Percentiles rank a stretch among this genome's conserved stretches.
Conservation (phyloP, 2,113 vertebrate species). For the Poicephalus meyeri region DNA sequence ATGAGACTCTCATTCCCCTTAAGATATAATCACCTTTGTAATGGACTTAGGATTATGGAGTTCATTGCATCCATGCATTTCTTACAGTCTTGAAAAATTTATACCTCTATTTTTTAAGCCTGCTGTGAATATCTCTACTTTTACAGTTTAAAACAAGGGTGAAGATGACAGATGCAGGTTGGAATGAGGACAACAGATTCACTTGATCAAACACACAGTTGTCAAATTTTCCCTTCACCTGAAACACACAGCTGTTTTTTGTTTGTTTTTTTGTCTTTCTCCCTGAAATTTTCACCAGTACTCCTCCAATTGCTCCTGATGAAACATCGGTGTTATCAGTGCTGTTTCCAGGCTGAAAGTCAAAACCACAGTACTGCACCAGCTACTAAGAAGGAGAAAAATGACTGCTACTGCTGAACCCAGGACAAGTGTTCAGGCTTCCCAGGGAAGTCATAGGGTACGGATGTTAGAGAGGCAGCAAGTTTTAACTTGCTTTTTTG, state of each 20-base stretch:
- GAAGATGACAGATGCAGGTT: neutral
- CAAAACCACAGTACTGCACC: no score
- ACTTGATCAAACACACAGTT: neutral
- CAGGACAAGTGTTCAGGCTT: neutral
- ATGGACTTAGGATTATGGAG: neutral
- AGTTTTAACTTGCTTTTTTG: neutral
- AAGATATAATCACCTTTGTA: neutral
- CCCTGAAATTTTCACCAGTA: neutral
- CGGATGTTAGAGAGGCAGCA: neutral
- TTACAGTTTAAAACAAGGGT: neutral
- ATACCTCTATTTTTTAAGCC: neutral
- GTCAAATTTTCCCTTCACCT: neutral
- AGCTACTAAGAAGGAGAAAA: no score
- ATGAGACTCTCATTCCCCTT: neutral
- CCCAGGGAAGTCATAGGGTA: neutral
- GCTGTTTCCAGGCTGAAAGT: no score
- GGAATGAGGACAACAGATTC: neutral
- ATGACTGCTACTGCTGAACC: no score
- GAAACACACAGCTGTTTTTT: neutral
- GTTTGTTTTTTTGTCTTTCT: neutral
- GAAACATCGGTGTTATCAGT: no score
- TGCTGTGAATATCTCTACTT: neutral
- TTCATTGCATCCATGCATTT: neutral
- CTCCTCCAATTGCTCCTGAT: neutral
- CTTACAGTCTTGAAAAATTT: neutral